These are phyloP conservation scores for Icerya purchasi DNA, from an alignment of 2,888 invertebrate species.

Conservation along the genomic window DNA sequence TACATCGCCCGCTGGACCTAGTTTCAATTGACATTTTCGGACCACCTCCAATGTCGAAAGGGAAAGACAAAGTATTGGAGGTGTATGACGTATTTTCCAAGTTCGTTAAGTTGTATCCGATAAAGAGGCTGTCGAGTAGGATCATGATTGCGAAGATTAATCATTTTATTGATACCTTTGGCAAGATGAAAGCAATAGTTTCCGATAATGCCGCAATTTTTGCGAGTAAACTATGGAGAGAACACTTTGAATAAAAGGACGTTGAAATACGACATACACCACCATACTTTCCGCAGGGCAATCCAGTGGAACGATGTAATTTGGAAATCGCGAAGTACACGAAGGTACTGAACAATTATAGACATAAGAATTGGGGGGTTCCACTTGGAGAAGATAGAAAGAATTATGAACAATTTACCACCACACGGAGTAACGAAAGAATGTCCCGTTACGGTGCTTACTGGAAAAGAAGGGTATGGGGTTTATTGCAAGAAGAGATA, in stretches of 20 bases:
- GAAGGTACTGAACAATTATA: too few relatives aligned
- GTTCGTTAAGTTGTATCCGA: background rate
- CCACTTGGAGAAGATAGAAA: too few relatives aligned
- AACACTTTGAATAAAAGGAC: background rate
- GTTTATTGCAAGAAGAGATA: too few relatives aligned
- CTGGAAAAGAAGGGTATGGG: too few relatives aligned
- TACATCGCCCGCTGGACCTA: background rate
- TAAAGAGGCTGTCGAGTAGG: background rate
- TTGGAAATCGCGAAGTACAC: too few relatives aligned
- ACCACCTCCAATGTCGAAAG: background rate
- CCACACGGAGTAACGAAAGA: too few relatives aligned
- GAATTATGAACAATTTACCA: too few relatives aligned
- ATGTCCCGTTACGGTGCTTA: too few relatives aligned
- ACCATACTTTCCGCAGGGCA: too few relatives aligned
- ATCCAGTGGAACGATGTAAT: too few relatives aligned
- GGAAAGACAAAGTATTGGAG: background rate
- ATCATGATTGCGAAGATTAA: background rate
- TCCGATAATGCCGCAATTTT: background rate
- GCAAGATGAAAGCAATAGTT: background rate
- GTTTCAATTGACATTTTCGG: background rate
- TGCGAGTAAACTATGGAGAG: background rate
- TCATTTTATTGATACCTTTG: background rate
- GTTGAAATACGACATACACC: background rate
- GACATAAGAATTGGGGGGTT: too few relatives aligned
- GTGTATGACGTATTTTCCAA: background rate